phyloP scores from a whole-genome alignment of 2,113 vertebrate genomes.

The Alosa alosa region DNA sequence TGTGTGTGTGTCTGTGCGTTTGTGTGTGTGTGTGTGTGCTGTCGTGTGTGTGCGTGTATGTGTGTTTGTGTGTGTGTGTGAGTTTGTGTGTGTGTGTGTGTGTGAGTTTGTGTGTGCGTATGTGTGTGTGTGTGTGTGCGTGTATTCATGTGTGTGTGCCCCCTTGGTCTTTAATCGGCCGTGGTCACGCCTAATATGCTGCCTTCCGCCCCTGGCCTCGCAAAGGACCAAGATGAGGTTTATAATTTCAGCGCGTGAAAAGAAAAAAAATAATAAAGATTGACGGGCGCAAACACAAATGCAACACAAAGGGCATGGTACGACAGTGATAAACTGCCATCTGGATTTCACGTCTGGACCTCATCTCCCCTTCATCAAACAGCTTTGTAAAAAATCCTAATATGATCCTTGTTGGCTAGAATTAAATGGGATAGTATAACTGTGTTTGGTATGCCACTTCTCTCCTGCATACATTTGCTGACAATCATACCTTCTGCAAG shows the following conservation, averaged over 20 bases:
- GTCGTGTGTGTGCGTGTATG: too few species aligned
- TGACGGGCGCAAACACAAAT: neutral
- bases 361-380: neutral
- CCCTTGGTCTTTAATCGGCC: neutral
- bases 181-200: neutral
- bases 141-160: neutral
- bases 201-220: neutral
- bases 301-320: neutral
- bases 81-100: too few species aligned
- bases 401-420: neutral
- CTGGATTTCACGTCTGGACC: neutral
- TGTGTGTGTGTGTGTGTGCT: too few species aligned
- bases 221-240: neutral
- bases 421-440: neutral
- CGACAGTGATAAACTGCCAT: neutral
- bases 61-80: too few species aligned
- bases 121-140: neutral
- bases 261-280: neutral
- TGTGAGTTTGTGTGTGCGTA: too few species aligned
- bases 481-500: too few species aligned
- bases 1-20: too few species aligned
- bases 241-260: neutral
- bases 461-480: too few species aligned
- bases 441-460: neutral
- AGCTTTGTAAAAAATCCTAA: neutral